Conservation (phyloP, 2,797 vertebrate genomes). For the Acropternis orthonyx region DNA sequence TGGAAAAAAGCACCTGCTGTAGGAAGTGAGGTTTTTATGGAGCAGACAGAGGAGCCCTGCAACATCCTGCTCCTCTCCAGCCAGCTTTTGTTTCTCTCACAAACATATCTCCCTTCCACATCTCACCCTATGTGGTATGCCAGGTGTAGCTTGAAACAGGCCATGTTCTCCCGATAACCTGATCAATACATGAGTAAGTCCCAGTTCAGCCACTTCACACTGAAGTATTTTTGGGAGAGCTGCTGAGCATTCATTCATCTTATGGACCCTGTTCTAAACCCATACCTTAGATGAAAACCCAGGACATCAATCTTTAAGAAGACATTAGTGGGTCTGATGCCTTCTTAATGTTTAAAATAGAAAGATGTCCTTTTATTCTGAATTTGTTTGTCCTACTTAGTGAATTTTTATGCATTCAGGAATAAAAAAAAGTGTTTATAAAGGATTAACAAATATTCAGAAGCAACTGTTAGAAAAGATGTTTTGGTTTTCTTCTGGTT, state of each 20-base stretch:
- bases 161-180: neutral
- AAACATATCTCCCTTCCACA: neutral
- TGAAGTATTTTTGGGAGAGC: neutral
- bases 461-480: neutral
- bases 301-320: neutral
- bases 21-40: neutral
- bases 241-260: neutral
- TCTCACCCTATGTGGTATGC: neutral
- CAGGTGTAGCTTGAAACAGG: neutral
- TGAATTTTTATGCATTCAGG: neutral
- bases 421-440: neutral
- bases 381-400: neutral
- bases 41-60: neutral
- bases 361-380: neutral
- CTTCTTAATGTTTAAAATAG: neutral
- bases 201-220: neutral
- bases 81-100: neutral
- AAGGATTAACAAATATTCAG: neutral
- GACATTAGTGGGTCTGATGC: neutral
- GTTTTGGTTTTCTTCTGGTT: neutral
- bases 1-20: neutral
- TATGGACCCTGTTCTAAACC: neutral
- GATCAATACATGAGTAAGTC: neutral
- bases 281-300: neutral
- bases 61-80: neutral